A percentile compares a stretch with the other conserved stretches of the same genome.
Evolutionary conservation across 2,797 vertebrate genomes (phyloP).

Genomic region (Pipistrellus nathusii): DNA sequence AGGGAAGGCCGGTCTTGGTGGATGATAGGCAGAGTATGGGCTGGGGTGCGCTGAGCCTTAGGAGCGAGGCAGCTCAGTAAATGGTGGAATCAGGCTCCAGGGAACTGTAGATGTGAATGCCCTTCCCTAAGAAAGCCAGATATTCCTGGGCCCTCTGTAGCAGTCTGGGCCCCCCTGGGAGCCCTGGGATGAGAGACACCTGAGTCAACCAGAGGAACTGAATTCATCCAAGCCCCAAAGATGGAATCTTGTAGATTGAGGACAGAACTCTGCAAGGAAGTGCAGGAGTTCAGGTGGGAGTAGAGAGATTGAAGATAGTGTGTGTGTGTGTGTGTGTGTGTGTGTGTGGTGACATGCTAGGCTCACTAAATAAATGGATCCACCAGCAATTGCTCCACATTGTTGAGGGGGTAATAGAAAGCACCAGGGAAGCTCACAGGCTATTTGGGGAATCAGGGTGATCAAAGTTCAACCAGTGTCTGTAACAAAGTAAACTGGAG

Average conservation of each 20-base stretch:
- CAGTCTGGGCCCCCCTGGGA: not conserved
- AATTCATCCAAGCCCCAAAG: not conserved
- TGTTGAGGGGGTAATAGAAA: not conserved
- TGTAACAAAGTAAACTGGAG: not conserved
- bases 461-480: not conserved
- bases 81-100: not conserved
- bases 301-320: not conserved
- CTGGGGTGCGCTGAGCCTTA: not conserved
- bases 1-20: not conserved
- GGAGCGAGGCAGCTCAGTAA: not conserved
- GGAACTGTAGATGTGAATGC: too few species aligned
- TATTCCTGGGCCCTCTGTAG: accelerated
- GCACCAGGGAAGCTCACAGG: not conserved
- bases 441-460: not conserved
- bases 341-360: too few species aligned
- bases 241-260: not conserved
- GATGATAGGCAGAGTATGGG: too few species aligned
- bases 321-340: accelerated
- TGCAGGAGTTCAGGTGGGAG: not conserved
- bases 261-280: conserved; percentile 8
- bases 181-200: not conserved
- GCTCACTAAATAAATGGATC: not conserved
- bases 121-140: not conserved
- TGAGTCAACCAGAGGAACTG: not conserved
- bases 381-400: not conserved